Base-by-base conservation (phyloP, 2,797 vertebrate genomes). In the Podarcis lilfordi region DNA sequence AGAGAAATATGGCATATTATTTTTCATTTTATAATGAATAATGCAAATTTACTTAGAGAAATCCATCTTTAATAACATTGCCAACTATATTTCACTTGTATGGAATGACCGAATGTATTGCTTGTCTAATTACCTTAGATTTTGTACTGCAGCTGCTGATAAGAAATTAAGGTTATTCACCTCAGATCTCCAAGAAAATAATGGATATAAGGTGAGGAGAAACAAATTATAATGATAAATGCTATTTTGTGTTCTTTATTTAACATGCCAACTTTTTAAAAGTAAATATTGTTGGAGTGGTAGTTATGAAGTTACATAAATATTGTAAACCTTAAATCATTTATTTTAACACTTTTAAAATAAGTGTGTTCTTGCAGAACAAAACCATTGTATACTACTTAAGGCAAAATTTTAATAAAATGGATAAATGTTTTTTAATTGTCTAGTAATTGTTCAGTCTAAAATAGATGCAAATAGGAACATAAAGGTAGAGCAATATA, bases 101-200 rank as follows among this genome's bases (percentile, higher is more conserved):
- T 3, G 82, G 68, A 89, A 37, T 91, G 43, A 64, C 40, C 86
- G 15, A 91, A 59, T 15, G 25, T 55, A 1, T 32, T 55, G 90
- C 4, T 80, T 89, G 40, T 93, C 84, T 92, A 1, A 91, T 89
- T 92, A 43, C 68, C 91, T 2, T 81, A 97, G 99, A 94, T 98
- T 99, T 95, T 99, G 98, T 96, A 99, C 98, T 21, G 98, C 98
- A 0, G 98, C 98, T 86, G 96, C 98, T 92, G 98, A 99, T 96
- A 97, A 95, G 95, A 99, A 98, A 92, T 96, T 99, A 83, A 97
- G 98, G 88, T 94, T 99, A 84, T 97, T 98, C 95, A 98, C 98
- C 89, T 99, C 98, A 86, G 98, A 99, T 95, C 98, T 99, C 71
- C 98, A 98, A 96, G 98, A 98, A 85, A 98, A 96, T 94, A 97